Base-by-base conservation (phyloP, 2,888 invertebrate genomes). In the Caenorhabditis plicata region DNA sequence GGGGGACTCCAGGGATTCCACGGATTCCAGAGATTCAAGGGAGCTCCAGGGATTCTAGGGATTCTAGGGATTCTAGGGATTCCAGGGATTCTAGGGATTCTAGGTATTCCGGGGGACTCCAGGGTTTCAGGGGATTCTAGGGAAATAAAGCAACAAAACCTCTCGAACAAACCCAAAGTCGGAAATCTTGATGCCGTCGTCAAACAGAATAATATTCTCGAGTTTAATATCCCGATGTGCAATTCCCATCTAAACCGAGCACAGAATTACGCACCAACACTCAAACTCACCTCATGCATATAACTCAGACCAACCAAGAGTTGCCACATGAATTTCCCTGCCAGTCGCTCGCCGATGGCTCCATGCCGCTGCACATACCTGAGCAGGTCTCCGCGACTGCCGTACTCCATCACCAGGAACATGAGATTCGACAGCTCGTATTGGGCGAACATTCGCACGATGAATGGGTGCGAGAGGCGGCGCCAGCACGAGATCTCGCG, bases 191-290 rank as follows among this genome's bases (percentile, higher is more conserved):
- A 81, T 80, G 49, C 71, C 74, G 61, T 81, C 81, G 4, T 65
- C 60, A 39, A 83, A 73, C n/a, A 84, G 72, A n/a, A 84, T 75
- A 60, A 84, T 83, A 70, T 84, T 84, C 68, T 84, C 84, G 32
- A 84, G 77, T 68, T 84, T 84, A 40, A 84, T 71, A 64, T 84
- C 84, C n/a, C 84, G 69, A 64, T 84, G 84, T 1, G 82, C 80
- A 13, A 84, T 81, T 50, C 80, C 77, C 41, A 65, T 70, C 43
- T 71, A 46, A 35, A 50, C 47, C 5, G 17, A 50, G 31, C 41
- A 27, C 13, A 33, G 20, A 33, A 23, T 15, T 25, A 11, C 5
- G 29, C 29, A 17, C 3, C 15, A 20, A 22, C 5, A 11, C 20
- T 27, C 13, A 25, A 4, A 23, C 19, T 9, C 4, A 68, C 68